Base-by-base conservation (phyloP, 2,797 vertebrate genomes). In the Ceryle rudis region DNA sequence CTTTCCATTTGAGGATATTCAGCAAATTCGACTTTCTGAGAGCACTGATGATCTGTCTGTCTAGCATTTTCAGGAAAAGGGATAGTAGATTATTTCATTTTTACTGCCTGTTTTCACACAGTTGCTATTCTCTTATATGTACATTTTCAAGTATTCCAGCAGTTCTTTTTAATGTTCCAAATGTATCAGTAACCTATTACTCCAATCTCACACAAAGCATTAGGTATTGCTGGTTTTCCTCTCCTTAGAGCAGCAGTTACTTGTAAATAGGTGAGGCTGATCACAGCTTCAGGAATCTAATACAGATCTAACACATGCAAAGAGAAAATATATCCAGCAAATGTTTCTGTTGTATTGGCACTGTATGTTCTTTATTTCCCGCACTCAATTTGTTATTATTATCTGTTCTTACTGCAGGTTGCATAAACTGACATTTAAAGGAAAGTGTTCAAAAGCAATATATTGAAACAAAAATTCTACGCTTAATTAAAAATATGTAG, bases 241-340 rank as follows among this genome's bases (percentile, higher is more conserved):
- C 69, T 77, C 86, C 44, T n/a, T 86, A 58, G 22, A 86, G 89
- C 79, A 86, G 90, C 20, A 88, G 92, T 87, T 97, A 69, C 86
- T 95, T 92, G 81, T 64, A 91, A 86, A 97, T 15, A 96, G 95
- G 97, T 97, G 95, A 96, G 81, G 79, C 94, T 61, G 84, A 72
- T 79, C 70, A 65, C 75, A 69, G 91, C 83, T 83, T 51, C 41
- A 80, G 90, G 75, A 91, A 80, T 61, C 28, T 87, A 86, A 84
- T 31, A 58, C 18, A 67, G 90, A 80, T 61, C 28, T 87, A 86
- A 84, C n/a, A 58, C 19, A 67, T 5, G 6, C 73, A 86, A 94
- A 60, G 47, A 67, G 47, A 81, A 88, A 92, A 80, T 0, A 0
- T 12, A 70, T 31, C 65, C 70, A 41, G 64, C 54, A 96, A 97